Percentiles rank a stretch among this genome's conserved stretches.
These are phyloP conservation scores for Thysanoteuthis rhombus DNA, from an alignment of 2,888 invertebrate genomes.

Conservation along the genomic window DNA sequence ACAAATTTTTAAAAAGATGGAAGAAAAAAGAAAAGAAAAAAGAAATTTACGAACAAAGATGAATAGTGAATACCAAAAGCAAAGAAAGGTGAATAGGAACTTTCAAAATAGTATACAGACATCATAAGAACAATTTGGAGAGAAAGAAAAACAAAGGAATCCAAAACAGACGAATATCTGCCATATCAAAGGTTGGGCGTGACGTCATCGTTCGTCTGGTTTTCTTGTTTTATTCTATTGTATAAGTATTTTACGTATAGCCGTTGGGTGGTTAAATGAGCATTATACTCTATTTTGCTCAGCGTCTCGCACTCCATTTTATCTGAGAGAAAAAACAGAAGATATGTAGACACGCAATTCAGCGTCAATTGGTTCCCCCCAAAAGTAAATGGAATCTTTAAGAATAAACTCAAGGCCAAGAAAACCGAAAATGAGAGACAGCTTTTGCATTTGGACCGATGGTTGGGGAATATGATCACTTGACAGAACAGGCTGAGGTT, in stretches of 20 bases:
- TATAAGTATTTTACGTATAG: not conserved
- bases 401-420: not conserved
- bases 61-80: not conserved
- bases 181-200: not conserved
- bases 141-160: too few species aligned
- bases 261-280: not conserved
- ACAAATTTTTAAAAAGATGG: too few species aligned
- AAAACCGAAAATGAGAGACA: too few species aligned
- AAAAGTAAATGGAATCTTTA: not conserved
- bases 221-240: not conserved
- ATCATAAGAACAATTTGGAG: not conserved
- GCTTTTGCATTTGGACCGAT: too few species aligned
- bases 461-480: too few species aligned
- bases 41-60: rapidly evolving
- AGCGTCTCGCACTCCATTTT: too few species aligned
- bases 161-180: not conserved
- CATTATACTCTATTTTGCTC: not conserved
- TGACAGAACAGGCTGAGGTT: too few species aligned
- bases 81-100: not conserved
- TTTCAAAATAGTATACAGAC: not conserved
- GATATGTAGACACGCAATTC: too few species aligned
- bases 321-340: too few species aligned
- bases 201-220: not conserved
- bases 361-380: not conserved
- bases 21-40: not conserved